Base-by-base conservation (phyloP, 2,113 vertebrate species). In the Morone chrysops region DNA sequence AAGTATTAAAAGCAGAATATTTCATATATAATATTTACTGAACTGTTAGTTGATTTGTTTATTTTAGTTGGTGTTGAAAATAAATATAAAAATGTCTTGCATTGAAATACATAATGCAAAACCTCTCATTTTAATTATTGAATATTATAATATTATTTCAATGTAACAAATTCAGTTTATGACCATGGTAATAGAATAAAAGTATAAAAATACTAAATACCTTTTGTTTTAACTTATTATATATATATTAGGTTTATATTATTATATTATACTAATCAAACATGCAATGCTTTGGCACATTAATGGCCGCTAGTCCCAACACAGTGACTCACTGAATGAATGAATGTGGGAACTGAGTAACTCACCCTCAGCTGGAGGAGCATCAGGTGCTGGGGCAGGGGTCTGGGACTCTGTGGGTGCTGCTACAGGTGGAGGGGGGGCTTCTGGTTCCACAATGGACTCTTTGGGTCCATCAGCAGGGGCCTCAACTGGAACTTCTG, bases 301-400 rank as follows among this genome's bases (percentile, higher is more conserved):
- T 31, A 31, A 31, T 31, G 31, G 31, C 31, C 31, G 31, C 31
- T 31, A 31, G 31, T 31, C 31, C 31, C 31, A 31, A 31, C 31
- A 31, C 31, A 53, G 3, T 53, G 6, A 53, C 8, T 45, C 25
- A 53, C 8, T 31, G 51, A 43, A 50, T 57, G 70, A 81, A 9
- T 20, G 0, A 41, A 79, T 50, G 17, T 2, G 59, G 9, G 61
- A 13, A 66, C 4, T 10, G 5, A 16, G 8, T n/a, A 20, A 69
- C 86, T 88, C 48, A 91, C 90, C 84, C 53, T 91, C 89, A 45
- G 81, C 62, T 31, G 69, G 66, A 61, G 80, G 69, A 81, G 69
- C 84, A 40, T 90, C 83, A 0, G 75, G 48, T 50, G 82, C 41
- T 4, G 89, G 71, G 8, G 83, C 48, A 4, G 83, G 1, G 1